These are phyloP conservation scores for Cyanistes caeruleus DNA, from an alignment of 2,113 vertebrate species.

Conservation along the genomic window DNA sequence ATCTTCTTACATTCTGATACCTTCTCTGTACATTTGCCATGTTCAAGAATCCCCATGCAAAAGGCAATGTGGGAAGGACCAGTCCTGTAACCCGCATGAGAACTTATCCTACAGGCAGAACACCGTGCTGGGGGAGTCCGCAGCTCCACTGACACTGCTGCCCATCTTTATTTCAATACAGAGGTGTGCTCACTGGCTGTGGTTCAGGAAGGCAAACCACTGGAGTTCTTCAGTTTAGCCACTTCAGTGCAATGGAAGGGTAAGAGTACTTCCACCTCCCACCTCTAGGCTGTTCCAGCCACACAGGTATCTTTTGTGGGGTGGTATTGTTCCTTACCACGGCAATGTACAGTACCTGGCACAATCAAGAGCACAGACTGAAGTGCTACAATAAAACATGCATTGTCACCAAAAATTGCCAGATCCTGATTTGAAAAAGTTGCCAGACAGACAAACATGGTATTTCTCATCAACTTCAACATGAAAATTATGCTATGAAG, in stretches of 20 bases:
- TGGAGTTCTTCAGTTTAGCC: background rate
- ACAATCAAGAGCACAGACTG: background rate
- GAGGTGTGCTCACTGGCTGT: background rate
- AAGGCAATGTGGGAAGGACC: background rate
- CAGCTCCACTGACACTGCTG: background rate
- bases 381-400: background rate
- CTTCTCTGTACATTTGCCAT: background rate
- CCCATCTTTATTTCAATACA: background rate
- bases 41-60: background rate
- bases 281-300: background rate
- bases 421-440: background rate
- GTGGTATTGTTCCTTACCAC: background rate
- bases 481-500: background rate
- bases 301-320: background rate
- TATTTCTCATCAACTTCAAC: background rate
- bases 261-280: background rate
- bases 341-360: background rate
- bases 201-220: background rate
- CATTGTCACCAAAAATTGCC: background rate
- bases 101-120: background rate
- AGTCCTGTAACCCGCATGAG: rapidly evolving
- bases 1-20: background rate
- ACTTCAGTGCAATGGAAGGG: background rate
- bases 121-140: background rate
- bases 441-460: background rate